Conservation (phyloP, 1,140 invertebrate genomes). For the Apis cerana region DNA sequence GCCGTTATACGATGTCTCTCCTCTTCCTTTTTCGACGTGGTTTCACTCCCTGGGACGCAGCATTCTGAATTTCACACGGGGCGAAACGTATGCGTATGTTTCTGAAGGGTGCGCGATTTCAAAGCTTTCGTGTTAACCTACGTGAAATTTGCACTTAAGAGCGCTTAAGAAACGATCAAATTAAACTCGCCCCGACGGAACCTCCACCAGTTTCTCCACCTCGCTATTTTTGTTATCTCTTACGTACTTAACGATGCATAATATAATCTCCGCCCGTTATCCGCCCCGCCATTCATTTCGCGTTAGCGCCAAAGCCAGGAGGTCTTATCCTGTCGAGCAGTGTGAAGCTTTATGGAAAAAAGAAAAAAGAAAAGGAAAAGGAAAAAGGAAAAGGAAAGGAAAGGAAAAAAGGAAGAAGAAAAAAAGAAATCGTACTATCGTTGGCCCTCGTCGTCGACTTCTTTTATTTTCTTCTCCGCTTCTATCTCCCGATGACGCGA, state of each 20-base stretch:
- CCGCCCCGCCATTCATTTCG: conserved; percentile 26
- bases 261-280: conserved; percentile 39
- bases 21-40: background rate
- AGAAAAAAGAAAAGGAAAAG: background rate
- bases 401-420: background rate
- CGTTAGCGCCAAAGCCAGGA: conserved; percentile 15
- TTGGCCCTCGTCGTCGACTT: conserved; percentile 23
- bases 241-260: conserved; percentile 29
- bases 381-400: too few species aligned
- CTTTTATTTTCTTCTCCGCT: conserved; percentile 10
- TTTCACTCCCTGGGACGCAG: background rate
- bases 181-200: conserved; percentile 18
- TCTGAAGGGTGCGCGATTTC: too few species aligned
- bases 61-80: background rate
- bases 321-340: conserved; percentile 27
- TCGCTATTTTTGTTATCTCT: conserved; percentile 31
- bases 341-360: conserved; percentile 12
- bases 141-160: conserved; percentile 1
- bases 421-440: conserved; percentile 15
- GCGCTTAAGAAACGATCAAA: conserved; percentile 27
- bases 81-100: too few species aligned
- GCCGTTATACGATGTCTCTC: too few species aligned
- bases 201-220: background rate
- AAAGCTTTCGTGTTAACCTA: background rate
- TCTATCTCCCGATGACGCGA: conserved; percentile 15